phyloP scores from a whole-genome alignment of 2,888 invertebrate species.

The Plusia festucae region DNA sequence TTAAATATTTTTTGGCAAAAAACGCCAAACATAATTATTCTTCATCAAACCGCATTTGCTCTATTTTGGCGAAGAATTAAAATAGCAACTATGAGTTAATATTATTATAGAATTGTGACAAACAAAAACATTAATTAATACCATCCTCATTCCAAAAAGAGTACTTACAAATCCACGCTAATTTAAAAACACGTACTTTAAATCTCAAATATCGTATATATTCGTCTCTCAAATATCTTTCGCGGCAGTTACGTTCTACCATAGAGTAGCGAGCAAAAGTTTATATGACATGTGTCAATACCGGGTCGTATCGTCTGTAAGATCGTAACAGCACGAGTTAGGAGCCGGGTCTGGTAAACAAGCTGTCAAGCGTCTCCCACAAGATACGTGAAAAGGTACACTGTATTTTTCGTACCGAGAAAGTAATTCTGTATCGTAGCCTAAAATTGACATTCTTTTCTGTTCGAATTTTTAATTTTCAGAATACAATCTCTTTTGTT shows the following conservation, averaged over 20 bases:
- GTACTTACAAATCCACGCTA: background rate
- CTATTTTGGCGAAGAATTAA: too few relatives aligned
- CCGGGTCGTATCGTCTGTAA: slow-evolving; percentile 38
- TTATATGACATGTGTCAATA: slow-evolving; percentile 51
- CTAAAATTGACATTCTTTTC: slow-evolving; percentile 35
- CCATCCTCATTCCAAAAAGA: background rate
- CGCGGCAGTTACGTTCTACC: background rate
- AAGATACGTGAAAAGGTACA: slow-evolving; percentile 43
- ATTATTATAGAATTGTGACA: background rate
- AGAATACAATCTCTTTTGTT: slow-evolving; percentile 10
- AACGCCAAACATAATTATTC: too few relatives aligned
- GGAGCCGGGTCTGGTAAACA: slow-evolving; percentile 38
- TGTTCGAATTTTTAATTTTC: slow-evolving; percentile 16
- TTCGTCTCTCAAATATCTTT: background rate
- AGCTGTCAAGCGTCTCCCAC: slow-evolving; percentile 38
- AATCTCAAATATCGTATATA: background rate
- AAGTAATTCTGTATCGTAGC: slow-evolving; percentile 15
- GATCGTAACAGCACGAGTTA: slow-evolving; percentile 33
- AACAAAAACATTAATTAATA: background rate
- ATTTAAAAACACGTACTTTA: background rate
- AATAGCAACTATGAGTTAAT: background rate
- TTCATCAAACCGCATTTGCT: too few relatives aligned
- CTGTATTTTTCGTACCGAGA: slow-evolving; percentile 36
- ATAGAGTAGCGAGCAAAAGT: slow-evolving; percentile 1
- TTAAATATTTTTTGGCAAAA: too few relatives aligned